A percentile compares a stretch with the other conserved stretches of the same genome.
phyloP scores from a whole-genome alignment of 2,888 invertebrate genomes.

The Galeopsomyia nigrocyanea region DNA sequence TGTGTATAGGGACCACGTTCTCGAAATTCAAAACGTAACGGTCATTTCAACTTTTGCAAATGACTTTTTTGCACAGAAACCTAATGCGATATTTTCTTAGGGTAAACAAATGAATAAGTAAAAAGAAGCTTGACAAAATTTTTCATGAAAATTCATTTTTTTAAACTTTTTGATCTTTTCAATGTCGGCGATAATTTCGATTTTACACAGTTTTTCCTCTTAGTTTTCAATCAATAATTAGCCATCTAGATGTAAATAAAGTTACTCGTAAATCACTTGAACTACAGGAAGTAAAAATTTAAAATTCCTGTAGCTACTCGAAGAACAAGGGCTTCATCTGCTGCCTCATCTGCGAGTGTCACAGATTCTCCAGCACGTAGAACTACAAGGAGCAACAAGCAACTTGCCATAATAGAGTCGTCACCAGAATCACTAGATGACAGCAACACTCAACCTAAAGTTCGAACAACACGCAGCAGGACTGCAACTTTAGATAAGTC shows the following conservation, averaged over 20 bases:
- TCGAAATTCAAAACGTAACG: constrained; percentile 32
- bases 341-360: neutral
- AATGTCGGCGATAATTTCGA: no score
- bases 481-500: constrained; percentile 40
- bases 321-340: constrained; percentile 31
- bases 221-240: no score
- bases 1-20: neutral
- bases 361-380: constrained; percentile 42
- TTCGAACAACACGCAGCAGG: constrained; percentile 39
- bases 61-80: neutral
- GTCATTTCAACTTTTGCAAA: constrained; percentile 4
- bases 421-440: constrained; percentile 44
- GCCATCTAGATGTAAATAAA: no score
- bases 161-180: no score
- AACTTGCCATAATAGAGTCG: constrained; percentile 19
- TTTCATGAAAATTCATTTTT: no score
- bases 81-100: no score
- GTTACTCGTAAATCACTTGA: no score
- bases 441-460: neutral
- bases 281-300: no score
- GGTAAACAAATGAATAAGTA: no score
- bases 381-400: constrained; percentile 36
- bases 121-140: no score
- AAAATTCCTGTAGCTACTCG: constrained; percentile 21
- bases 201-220: no score